phyloP scores from a whole-genome alignment of 2,888 invertebrate genomes.

The Ophion obscuratus region DNA sequence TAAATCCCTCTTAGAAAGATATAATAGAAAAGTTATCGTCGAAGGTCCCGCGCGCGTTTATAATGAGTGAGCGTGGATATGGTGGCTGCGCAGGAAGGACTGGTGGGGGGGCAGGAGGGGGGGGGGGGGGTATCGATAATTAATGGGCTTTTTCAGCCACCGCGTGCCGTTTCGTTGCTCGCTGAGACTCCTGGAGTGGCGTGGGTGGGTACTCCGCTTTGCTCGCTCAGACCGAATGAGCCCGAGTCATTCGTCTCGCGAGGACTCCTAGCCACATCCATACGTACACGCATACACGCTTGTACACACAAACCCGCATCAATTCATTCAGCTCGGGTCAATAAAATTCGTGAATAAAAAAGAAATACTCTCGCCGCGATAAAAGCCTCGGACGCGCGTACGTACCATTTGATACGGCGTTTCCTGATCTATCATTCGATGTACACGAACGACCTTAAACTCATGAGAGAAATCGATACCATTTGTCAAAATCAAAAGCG shows the following conservation, averaged over 20 bases:
- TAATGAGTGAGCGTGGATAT: slow-evolving; percentile 50
- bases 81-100: background rate
- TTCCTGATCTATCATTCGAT: background rate
- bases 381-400: background rate
- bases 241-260: slow-evolving; percentile 62
- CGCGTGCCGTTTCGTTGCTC: slow-evolving; percentile 64
- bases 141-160: slow-evolving; percentile 73
- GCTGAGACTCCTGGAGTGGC: slow-evolving; percentile 63
- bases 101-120: background rate
- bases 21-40: slow-evolving; percentile 78
- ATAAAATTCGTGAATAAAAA: slow-evolving; percentile 51
- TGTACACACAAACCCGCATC: background rate
- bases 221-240: slow-evolving; percentile 53
- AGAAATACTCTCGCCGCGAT: slow-evolving; percentile 7
- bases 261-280: background rate
- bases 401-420: background rate
- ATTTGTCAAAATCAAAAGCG: too few species aligned
- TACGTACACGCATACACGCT: background rate
- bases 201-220: slow-evolving; percentile 58
- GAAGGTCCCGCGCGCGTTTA: slow-evolving; percentile 67
- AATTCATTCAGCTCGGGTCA: slow-evolving; percentile 19
- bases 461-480: too few species aligned
- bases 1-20: slow-evolving; percentile 74
- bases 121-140: slow-evolving; percentile 73
- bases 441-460: background rate